Conservation (phyloP, 2,797 vertebrate species). For the Squalus acanthias region DNA sequence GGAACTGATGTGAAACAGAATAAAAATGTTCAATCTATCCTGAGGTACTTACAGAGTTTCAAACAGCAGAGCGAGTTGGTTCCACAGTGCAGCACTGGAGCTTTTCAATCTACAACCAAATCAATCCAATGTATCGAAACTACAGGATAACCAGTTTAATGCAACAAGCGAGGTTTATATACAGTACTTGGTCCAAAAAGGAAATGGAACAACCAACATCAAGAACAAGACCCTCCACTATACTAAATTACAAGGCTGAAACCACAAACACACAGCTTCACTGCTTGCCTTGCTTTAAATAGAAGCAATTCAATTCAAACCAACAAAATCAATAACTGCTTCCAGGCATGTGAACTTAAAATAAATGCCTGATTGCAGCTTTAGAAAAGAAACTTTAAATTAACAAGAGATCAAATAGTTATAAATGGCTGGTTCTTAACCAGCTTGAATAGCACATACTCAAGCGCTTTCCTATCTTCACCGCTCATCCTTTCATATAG, state of each 20-base stretch:
- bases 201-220: neutral
- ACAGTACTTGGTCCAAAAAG: neutral
- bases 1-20: neutral
- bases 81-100: constrained; percentile 2
- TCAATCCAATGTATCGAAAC: neutral
- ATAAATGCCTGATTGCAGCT: neutral
- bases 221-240: constrained; percentile 11
- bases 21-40: neutral
- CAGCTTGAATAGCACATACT: neutral
- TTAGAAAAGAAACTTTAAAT: constrained; percentile 10
- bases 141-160: neutral
- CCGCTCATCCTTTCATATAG: neutral
- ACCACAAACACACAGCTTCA: constrained; percentile 14
- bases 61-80: neutral
- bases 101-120: neutral
- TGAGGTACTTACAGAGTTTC: neutral
- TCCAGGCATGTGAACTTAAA: neutral
- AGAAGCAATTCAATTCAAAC: neutral
- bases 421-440: neutral
- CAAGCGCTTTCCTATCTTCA: neutral
- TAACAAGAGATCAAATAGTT: neutral
- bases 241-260: constrained; percentile 31
- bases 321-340: neutral
- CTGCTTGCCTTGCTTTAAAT: neutral
- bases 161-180: neutral